phyloP scores from a whole-genome alignment of 2,797 vertebrate genomes.

The Chromobotia macracanthus region DNA sequence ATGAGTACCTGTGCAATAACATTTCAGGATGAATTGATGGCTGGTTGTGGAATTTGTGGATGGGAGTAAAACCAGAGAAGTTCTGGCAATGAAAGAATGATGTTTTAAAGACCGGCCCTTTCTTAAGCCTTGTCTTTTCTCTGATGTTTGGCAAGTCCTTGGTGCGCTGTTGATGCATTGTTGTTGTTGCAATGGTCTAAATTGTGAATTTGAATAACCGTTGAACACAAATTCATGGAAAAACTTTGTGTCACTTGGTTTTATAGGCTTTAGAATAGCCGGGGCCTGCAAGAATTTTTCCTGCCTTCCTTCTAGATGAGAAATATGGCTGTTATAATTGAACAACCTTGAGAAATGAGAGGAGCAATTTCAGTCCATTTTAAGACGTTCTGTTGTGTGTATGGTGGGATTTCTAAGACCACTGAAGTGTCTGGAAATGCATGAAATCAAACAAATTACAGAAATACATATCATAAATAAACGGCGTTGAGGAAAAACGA shows the following conservation, averaged over 20 bases:
- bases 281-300: slow-evolving; percentile 60
- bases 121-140: slow-evolving; percentile 44
- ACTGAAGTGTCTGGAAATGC: slow-evolving; percentile 65
- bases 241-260: slow-evolving; percentile 62
- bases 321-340: slow-evolving; percentile 75
- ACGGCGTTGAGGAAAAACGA: slow-evolving; percentile 58
- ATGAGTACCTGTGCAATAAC: slow-evolving; percentile 10
- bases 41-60: slow-evolving; percentile 23
- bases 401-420: slow-evolving; percentile 66
- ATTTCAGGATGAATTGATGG: slow-evolving; percentile 23
- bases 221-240: slow-evolving; percentile 28
- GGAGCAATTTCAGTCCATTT: slow-evolving; percentile 70
- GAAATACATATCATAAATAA: slow-evolving; percentile 39
- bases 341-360: slow-evolving; percentile 77
- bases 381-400: slow-evolving; percentile 71
- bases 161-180: slow-evolving; percentile 34
- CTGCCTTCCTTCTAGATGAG: slow-evolving; percentile 68
- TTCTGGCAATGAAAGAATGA: slow-evolving; percentile 48
- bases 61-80: slow-evolving; percentile 34
- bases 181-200: slow-evolving; percentile 9
- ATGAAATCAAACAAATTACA: slow-evolving; percentile 67
- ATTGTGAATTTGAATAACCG: slow-evolving; percentile 46
- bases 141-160: not conserved
- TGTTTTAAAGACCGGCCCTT: slow-evolving; percentile 23
- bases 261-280: slow-evolving; percentile 66